Evolutionary conservation across 2,888 invertebrate species (phyloP).

Genomic region (Furcula furcula): DNA sequence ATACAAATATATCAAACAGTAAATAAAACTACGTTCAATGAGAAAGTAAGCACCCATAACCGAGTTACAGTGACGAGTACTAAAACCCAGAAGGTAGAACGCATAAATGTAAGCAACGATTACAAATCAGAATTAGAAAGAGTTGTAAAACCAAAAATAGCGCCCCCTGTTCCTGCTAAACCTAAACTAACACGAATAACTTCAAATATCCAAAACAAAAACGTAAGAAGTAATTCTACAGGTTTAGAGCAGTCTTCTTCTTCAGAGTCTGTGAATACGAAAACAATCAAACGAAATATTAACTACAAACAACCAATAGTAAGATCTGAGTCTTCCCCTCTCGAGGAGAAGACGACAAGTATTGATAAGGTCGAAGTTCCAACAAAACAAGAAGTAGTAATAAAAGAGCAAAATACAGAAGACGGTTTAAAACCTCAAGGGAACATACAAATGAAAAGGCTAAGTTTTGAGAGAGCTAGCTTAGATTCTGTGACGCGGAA

Average conservation of each 20-base stretch:
- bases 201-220: slow-evolving; percentile 37
- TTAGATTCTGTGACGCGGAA: slow-evolving; percentile 72
- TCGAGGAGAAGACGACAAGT: slow-evolving; percentile 23
- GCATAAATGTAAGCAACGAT: slow-evolving; percentile 30
- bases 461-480: slow-evolving; percentile 75
- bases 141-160: slow-evolving; percentile 72
- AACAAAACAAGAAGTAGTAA: slow-evolving; percentile 20
- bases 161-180: slow-evolving; percentile 85
- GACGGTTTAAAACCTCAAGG: slow-evolving; percentile 46
- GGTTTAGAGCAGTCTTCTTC: slow-evolving; percentile 49
- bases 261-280: slow-evolving; percentile 50
- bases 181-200: slow-evolving; percentile 70
- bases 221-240: slow-evolving; percentile 33
- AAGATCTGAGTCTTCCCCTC: slow-evolving; percentile 50
- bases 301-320: slow-evolving; percentile 42
- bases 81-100: slow-evolving; percentile 32
- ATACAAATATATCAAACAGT: slow-evolving; percentile 51
- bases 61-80: slow-evolving; percentile 29
- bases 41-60: slow-evolving; percentile 44
- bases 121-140: slow-evolving; percentile 34
- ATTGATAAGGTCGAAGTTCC: slow-evolving; percentile 18
- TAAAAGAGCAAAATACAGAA: slow-evolving; percentile 25
- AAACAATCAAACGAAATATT: slow-evolving; percentile 54
- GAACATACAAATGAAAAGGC: slow-evolving; percentile 68
- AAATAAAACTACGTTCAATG: slow-evolving; percentile 42